Evolutionary conservation across 2,113 vertebrate genomes (phyloP), one percentile per base, ranked within the genome.

Genomic region (Triplophysa siluroides): DNA sequence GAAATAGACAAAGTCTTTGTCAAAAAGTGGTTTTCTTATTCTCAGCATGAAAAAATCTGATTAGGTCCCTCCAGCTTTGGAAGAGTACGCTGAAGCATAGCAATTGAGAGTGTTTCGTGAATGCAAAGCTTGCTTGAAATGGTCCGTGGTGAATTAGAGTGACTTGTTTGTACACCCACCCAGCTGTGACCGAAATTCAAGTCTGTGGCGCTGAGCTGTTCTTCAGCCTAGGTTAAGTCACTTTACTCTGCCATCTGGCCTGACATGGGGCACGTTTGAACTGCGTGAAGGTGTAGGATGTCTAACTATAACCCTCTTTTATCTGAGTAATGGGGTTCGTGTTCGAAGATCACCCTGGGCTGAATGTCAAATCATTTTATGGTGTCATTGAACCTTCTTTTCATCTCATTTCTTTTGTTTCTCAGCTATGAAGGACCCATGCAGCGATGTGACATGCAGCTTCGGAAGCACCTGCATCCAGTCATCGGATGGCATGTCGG

Each of bases 391-490:
- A 21, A 58, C n/a, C 50, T 45, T 43, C 7, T 43, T 45, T 45
- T 45, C 33, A 45, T 45, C n/a, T 18, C 33, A 38, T 26, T 8
- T 2, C 33, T 41, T 16, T 76, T 61, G 56, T 23, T 62, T 72
- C 29, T 0, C 89, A 98, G 97, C 95, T 79, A 91, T 93, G 84
- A 95, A 93, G 86, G 96, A 99, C 87, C 97, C 98, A 14, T 99
- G 98, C 11, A 64, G 89, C 0, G 94, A 95, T 2, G 95, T 98
- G 88, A 92, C 83, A 65, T 99, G 98, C 91, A 95, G 94, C 84
- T 99, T 95, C 0, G 98, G 98, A 90, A 98, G 98, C 90, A 97
- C 95, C 19, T 99, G 98, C 0, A 89, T 93, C 1, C 95, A 91
- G 85, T 96, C 96, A 0, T 84, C 94, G 0, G 96, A 98, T 0